Percentiles rank a stretch among this genome's conserved stretches.
Conservation (phyloP, 2,113 vertebrate species). For the Microtus richardsoni region DNA sequence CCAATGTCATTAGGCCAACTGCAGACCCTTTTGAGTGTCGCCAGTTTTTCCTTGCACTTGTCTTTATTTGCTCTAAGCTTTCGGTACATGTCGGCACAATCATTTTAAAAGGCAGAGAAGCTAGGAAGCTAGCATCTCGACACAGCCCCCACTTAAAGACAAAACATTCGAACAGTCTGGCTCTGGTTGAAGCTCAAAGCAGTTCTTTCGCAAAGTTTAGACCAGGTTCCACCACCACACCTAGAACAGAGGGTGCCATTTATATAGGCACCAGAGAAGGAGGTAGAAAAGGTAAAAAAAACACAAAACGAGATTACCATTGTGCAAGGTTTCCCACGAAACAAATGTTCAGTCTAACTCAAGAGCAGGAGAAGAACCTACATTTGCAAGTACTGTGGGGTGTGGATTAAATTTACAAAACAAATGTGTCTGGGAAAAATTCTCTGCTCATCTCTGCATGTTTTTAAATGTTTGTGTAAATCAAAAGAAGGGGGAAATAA, state of each 20-base stretch:
- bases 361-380: neutral
- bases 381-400: neutral
- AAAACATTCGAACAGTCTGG: neutral
- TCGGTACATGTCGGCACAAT: neutral
- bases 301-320: neutral
- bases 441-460: neutral
- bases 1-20: neutral
- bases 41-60: neutral
- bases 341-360: neutral
- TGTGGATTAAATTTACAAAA: constrained; percentile 25
- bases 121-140: neutral
- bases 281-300: neutral
- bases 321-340: constrained; percentile 2
- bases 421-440: neutral
- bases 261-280: neutral
- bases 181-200: neutral
- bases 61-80: neutral
- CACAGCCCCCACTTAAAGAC: neutral
- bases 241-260: neutral
- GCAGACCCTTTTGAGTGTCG: neutral
- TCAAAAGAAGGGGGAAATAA: constrained; percentile 19
- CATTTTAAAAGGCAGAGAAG: constrained; percentile 43
- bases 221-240: neutral
- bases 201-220: neutral
- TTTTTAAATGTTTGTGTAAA: neutral